Evolutionary conservation across 35 echinoderm and acorn worm species (phyloP).

Genomic region (Diadema setosum): DNA sequence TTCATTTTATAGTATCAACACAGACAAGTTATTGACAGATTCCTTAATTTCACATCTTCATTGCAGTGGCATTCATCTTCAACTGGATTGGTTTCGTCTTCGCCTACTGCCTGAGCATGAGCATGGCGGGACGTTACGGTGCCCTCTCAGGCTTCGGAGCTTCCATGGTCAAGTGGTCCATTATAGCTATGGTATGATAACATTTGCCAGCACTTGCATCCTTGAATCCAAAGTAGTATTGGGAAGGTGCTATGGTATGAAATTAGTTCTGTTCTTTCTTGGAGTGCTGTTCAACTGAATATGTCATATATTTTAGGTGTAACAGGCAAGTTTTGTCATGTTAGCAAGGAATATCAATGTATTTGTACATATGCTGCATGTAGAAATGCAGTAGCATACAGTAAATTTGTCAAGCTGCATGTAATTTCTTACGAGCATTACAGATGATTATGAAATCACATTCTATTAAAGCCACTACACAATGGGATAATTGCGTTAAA

Average conservation of each 20-base stretch:
- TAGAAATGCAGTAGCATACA: too few relatives aligned
- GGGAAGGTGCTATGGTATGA: neutral
- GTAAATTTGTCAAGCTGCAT: too few relatives aligned
- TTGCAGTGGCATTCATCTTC: slow-evolving; percentile 84
- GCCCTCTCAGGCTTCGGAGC: slow-evolving; percentile 92
- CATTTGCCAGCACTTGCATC: neutral
- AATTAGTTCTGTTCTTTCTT: neutral
- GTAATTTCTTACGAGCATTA: too few relatives aligned
- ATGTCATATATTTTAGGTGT: neutral
- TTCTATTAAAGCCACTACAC: too few relatives aligned
- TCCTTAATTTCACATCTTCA: too few relatives aligned
- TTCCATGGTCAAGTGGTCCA: slow-evolving; percentile 96
- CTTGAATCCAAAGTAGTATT: neutral
- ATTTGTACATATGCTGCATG: too few relatives aligned
- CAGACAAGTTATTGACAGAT: too few relatives aligned
- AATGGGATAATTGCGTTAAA: too few relatives aligned
- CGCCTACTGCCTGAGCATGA: slow-evolving; percentile 84
- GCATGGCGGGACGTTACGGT: slow-evolving; percentile 89
- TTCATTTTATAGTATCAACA: too few relatives aligned
- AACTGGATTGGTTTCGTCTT: slow-evolving; percentile 96
- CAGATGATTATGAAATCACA: too few relatives aligned
- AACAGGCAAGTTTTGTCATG: neutral
- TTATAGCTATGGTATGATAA: slow-evolving; percentile 88
- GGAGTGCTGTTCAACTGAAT: neutral
- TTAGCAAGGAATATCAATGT: neutral